Base-by-base conservation (phyloP, 1,140 invertebrate species). In the Pantala flavescens region DNA sequence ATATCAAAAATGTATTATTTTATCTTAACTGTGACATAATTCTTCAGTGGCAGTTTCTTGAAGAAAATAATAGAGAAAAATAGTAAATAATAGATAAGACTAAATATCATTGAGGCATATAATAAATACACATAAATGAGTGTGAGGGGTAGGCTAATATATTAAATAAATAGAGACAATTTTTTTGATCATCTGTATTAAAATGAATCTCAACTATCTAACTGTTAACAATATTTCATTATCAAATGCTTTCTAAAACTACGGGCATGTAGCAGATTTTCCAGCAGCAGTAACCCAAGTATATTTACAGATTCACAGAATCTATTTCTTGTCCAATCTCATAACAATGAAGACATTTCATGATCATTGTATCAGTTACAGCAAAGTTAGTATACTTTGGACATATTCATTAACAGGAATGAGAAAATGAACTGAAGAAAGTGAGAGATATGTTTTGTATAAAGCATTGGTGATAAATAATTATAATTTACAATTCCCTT, bases 301-400 rank as follows among this genome's bases (percentile, higher is more conserved):
- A 19, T 63, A 63, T 63, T 63, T 63, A 63, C 49, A 63, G 49
- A 63, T 63, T 63, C 49, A 63, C n/a, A 63, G 49, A 63, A 63
- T 63, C 49, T 63, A 63, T 63, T 7, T 63, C 49, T 19, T 63
- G 49, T 63, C 1, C n/a, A 63, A 7, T 7, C n/a, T 63, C 14
- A 63, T 63, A 7, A 63, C 14, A 63, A 63, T 63, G 49, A 63
- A 63, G 49, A 19, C 12, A 63, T 36, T 36, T 5, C 28, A 36
- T 36, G 28, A 36, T 36, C 28, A 36, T 36, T 36, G 28, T 36
- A 36, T 36, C 28, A 5, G 9, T 36, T 36, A 5, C 28, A 5
- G 28, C 28, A 36, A 36, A 36, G 28, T 5, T 36, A 36, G 28
- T 36, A 9, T 5, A 36, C 9, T 36, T 36, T 36, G 28, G 28